phyloP scores from a whole-genome alignment of 2,888 invertebrate genomes.

The Sminthurides aquaticus region DNA sequence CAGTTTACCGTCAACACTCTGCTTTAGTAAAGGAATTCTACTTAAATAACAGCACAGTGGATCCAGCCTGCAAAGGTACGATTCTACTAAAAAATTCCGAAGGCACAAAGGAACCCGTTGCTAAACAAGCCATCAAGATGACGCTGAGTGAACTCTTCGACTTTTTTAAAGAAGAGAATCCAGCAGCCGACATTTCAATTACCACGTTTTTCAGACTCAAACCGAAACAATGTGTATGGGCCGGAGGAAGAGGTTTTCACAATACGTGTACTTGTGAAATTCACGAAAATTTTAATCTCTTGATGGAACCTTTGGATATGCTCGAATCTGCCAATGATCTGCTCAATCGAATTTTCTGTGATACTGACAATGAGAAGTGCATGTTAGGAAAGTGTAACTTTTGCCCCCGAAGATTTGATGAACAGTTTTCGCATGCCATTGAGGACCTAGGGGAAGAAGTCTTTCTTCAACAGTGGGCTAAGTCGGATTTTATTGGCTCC shows the following conservation, averaged over 20 bases:
- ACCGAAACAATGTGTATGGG: slow-evolving; percentile 6
- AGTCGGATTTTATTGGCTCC: not conserved
- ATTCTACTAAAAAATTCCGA: too few relatives aligned
- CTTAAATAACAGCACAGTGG: too few relatives aligned
- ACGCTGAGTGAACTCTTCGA: not conserved
- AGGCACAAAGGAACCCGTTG: not conserved
- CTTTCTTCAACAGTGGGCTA: not conserved
- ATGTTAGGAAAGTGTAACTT: not conserved
- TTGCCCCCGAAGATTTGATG: not conserved
- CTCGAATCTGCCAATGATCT: not conserved
- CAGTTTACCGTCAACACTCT: too few relatives aligned
- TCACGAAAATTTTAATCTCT: slow-evolving; percentile 15
- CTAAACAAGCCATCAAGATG: too few relatives aligned
- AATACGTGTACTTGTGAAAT: not conserved
- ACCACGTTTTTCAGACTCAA: slow-evolving; percentile 7
- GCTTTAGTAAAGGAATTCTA: too few relatives aligned
- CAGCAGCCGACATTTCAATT: not conserved
- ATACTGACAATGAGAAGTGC: not conserved
- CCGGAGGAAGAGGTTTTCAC: not conserved
- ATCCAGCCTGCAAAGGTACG: too few relatives aligned
- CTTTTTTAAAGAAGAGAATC: not conserved
- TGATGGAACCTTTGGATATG: not conserved
- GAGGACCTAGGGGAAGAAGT: not conserved
- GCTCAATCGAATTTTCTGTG: not conserved
- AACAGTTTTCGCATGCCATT: not conserved